These are phyloP conservation scores for Rhabdophis nuchalis DNA, from an alignment of 2,797 vertebrate species.

Conservation along the genomic window DNA sequence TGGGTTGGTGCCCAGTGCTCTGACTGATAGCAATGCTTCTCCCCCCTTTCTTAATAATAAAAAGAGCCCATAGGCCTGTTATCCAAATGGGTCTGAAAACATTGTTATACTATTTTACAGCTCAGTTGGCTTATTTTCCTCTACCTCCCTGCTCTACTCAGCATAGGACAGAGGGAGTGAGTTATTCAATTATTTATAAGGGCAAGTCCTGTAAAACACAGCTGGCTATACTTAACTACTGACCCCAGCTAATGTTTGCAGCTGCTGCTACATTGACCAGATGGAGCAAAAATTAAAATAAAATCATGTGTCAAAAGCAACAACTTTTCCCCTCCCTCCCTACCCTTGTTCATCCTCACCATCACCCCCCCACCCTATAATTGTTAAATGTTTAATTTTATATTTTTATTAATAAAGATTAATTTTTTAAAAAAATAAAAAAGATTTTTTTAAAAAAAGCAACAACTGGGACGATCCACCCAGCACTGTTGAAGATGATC, in stretches of 20 bases:
- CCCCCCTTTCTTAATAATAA: neutral
- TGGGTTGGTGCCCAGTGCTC: constrained; percentile 43
- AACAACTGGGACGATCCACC: neutral
- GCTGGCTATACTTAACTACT: constrained; percentile 29
- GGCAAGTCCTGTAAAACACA: constrained; percentile 42
- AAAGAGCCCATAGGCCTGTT: constrained; percentile 45
- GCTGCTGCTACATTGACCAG: constrained; percentile 41
- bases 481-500: neutral
- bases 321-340: too few relatives aligned
- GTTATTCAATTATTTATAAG: constrained; percentile 55
- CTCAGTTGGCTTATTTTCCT: constrained; percentile 35
- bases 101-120: constrained; percentile 28
- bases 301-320: neutral
- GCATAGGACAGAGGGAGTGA: constrained; percentile 29
- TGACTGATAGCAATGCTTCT: constrained; percentile 61
- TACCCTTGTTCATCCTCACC: too few relatives aligned
- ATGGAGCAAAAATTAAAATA: neutral
- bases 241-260: constrained; percentile 47
- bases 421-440: too few relatives aligned
- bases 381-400: too few relatives aligned
- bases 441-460: too few relatives aligned
- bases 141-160: constrained; percentile 3
- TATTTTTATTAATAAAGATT: too few relatives aligned
- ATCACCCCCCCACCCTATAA: too few relatives aligned
- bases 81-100: constrained; percentile 60